Percentiles rank a stretch among this genome's conserved stretches.
Evolutionary conservation across 2,797 vertebrate species (phyloP).

Genomic region (Alca torda): DNA sequence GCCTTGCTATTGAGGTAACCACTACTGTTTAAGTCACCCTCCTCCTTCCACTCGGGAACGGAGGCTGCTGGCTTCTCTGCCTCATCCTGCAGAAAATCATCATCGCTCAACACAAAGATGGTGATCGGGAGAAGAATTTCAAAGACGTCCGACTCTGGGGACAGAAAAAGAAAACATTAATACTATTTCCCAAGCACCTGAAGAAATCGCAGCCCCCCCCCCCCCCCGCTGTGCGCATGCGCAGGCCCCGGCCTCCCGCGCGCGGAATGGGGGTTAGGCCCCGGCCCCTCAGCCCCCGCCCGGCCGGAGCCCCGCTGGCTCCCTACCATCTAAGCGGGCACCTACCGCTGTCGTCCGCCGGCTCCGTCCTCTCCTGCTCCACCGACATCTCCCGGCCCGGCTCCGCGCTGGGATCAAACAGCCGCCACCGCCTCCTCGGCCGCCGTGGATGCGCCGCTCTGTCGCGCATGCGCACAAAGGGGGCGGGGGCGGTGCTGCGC

Average conservation of each 20-base stretch:
- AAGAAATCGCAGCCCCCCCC: rapidly evolving
- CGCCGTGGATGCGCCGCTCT: background rate
- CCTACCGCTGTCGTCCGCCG: background rate
- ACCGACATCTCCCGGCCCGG: rapidly evolving
- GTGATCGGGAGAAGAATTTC: conserved; percentile 32
- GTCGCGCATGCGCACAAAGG: background rate
- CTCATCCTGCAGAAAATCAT: background rate
- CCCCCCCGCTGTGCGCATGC: background rate
- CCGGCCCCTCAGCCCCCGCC: rapidly evolving
- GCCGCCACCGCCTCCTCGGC: rapidly evolving
- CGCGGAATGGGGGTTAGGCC: background rate
- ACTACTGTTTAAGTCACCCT: background rate
- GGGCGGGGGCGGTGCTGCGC: rapidly evolving
- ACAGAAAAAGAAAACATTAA: rapidly evolving
- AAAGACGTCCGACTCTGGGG: conserved; percentile 10
- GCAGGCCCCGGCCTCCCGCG: background rate
- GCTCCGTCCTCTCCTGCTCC: rapidly evolving
- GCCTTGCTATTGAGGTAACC: rapidly evolving
- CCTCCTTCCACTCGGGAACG: rapidly evolving
- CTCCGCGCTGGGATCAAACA: rapidly evolving
- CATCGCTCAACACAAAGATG: conserved; percentile 1
- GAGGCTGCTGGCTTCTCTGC: background rate
- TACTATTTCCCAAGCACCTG: rapidly evolving
- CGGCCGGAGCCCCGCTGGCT: rapidly evolving
- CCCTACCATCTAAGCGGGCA: too few species aligned